Evolutionary conservation across 2,888 invertebrate species (phyloP).

Genomic region (Brachycybe producta): DNA sequence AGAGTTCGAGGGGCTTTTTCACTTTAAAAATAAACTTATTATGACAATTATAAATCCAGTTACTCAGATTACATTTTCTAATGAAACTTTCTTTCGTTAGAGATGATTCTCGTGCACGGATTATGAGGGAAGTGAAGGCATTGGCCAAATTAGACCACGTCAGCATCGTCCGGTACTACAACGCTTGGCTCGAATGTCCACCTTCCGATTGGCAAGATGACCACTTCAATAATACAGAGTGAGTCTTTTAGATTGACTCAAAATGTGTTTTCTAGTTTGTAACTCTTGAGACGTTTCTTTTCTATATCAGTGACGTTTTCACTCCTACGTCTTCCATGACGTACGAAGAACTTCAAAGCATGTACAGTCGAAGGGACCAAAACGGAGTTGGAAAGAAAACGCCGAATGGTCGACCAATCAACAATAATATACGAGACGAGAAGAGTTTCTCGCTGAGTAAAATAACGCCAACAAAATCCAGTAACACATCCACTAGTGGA

Average conservation of each 20-base stretch:
- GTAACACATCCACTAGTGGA: too few species aligned
- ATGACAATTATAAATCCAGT: too few species aligned
- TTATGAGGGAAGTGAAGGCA: constrained; percentile 87
- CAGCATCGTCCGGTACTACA: constrained; percentile 89
- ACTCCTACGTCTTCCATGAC: constrained; percentile 5
- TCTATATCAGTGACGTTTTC: background rate
- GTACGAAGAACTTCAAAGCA: background rate
- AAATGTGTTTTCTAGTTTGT: background rate
- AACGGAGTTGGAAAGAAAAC: background rate
- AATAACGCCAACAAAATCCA: too few species aligned
- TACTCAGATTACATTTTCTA: too few species aligned
- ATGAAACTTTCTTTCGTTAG: too few species aligned
- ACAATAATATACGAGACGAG: background rate
- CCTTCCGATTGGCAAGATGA: constrained; percentile 83
- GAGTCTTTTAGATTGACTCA: constrained; percentile 14
- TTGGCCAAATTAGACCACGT: constrained; percentile 87
- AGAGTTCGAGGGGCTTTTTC: too few species aligned
- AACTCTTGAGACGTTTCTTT: background rate
- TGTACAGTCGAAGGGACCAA: background rate
- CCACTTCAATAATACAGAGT: constrained; percentile 43
- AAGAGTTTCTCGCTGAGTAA: too few species aligned
- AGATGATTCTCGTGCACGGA: constrained; percentile 66
- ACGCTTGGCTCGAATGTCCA: constrained; percentile 90
- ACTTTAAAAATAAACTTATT: too few species aligned
- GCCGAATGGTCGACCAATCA: too few species aligned